Conservation (phyloP, 2,888 invertebrate species). For the Aleiodes testaceus region DNA sequence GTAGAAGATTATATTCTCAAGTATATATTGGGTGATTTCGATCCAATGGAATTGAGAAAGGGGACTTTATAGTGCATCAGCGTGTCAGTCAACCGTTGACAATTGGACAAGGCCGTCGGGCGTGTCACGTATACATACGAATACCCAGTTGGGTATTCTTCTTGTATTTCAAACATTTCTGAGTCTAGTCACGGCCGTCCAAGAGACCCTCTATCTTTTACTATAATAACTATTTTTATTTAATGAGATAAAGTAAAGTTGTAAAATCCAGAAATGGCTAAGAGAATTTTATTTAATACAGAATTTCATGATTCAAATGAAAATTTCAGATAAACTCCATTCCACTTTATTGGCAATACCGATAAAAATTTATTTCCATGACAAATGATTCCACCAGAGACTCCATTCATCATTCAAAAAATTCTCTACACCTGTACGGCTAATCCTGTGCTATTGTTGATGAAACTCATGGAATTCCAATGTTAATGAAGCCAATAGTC, state of each 20-base stretch:
- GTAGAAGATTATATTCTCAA: constrained; percentile 24
- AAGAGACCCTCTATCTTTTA: constrained; percentile 2
- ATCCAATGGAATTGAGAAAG: constrained; percentile 20
- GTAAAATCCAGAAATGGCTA: neutral
- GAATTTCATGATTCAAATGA: too few relatives aligned
- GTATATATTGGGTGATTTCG: constrained; percentile 20
- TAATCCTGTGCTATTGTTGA: neutral
- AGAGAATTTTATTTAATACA: neutral
- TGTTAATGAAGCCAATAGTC: constrained; percentile 2
- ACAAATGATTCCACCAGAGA: too few relatives aligned
- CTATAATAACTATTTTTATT: constrained; percentile 11
- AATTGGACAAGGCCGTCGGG: constrained; percentile 45
- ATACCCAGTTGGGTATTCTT: constrained; percentile 2
- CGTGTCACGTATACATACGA: constrained; percentile 2
- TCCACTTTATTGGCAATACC: too few relatives aligned
- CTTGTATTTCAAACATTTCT: constrained; percentile 9
- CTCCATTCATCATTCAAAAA: neutral
- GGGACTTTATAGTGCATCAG: constrained; percentile 26
- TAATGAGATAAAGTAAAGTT: neutral
- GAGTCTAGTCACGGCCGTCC: constrained; percentile 27
- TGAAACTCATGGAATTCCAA: too few relatives aligned
- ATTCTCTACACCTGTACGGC: constrained; percentile 2
- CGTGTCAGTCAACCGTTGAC: constrained; percentile 45
- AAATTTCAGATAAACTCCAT: too few relatives aligned
- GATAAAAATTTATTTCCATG: too few relatives aligned